Evolutionary conservation across 1,140 invertebrate genomes (phyloP), one percentile per base, ranked within the genome.

Genomic region (Leptinotarsa texana): DNA sequence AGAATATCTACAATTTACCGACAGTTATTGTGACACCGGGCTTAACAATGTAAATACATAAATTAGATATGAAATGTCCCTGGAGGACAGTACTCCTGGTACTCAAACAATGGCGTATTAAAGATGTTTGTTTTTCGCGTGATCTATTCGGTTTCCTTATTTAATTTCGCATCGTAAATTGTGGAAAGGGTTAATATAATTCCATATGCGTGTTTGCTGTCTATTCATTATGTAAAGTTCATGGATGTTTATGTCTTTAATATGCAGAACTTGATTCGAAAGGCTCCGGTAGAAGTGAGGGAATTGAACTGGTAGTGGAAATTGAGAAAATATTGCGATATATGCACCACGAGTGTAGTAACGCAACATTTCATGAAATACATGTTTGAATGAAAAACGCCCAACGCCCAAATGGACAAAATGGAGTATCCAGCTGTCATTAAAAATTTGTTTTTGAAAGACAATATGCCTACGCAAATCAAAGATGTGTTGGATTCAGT

Each of bases 131-230:
- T 75, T 72, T 63, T 74, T 75, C 15, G 51, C 51, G n/a, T 18
- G 51, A 57, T 57, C 51, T 57, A 73, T 78, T 71, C 33, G 22
- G 24, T 68, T 72, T 70, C 73, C 73, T 79, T 76, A 69, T 79
- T 76, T 79, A 73, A 65, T 74, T 72, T 77, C 57, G 67, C 61
- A 68, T 71, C 63, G 76, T 79, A 79, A 79, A 79, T 79, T 75
- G 24, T 69, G 6, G 11, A 62, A 76, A 76, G 75, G 75, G 75
- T 76, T 57, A 15, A 57, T 18, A 15, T 57, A 57, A 57, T n/a
- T 57, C 73, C 22, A 62, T 69, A 69, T 76, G 75, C 75, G 75
- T 76, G 75, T 68, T 67, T 68, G 67, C n/a, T 48, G 48, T 48
- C 68, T 69, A 69, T 69, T 69, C 48, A 48, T 51, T 42, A 22